Evolutionary conservation across 2,113 vertebrate genomes (phyloP).

Genomic region (Melanocharis versteri): DNA sequence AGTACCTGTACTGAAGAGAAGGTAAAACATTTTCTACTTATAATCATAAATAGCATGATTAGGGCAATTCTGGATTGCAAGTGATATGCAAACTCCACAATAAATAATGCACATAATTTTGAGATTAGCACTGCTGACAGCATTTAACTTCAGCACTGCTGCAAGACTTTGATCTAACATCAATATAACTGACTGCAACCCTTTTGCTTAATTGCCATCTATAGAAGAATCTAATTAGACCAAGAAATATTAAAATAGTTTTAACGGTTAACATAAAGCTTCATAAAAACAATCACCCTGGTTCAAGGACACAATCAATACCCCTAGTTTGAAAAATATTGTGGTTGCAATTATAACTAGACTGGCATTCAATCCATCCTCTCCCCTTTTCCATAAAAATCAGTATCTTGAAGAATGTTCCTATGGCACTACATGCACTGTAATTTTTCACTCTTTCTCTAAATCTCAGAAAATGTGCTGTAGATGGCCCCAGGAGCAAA

Average conservation of each 20-base stretch:
- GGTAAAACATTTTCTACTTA: not conserved
- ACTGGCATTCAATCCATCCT: slow-evolving; percentile 12
- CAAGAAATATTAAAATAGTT: slow-evolving; percentile 53
- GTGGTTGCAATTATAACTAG: slow-evolving; percentile 44
- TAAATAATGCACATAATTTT: not conserved
- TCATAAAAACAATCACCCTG: slow-evolving; percentile 38
- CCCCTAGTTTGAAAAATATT: slow-evolving; percentile 14
- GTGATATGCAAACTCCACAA: not conserved
- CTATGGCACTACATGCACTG: slow-evolving; percentile 27
- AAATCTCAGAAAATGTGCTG: slow-evolving; percentile 55
- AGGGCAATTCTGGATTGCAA: not conserved
- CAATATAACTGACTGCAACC: slow-evolving; percentile 21
- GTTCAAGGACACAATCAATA: slow-evolving; percentile 49
- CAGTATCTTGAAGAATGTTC: slow-evolving; percentile 57
- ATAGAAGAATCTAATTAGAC: slow-evolving; percentile 38
- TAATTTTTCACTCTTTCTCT: slow-evolving; percentile 67
- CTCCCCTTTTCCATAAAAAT: slow-evolving; percentile 44
- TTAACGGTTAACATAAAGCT: slow-evolving; percentile 16
- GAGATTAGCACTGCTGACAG: not conserved
- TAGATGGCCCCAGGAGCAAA: slow-evolving; percentile 68
- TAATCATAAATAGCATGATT: not conserved
- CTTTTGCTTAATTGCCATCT: slow-evolving; percentile 27
- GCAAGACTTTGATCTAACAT: slow-evolving; percentile 19
- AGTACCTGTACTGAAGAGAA: not conserved
- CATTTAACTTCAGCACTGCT: slow-evolving; percentile 1